Conservation (phyloP, 2,888 invertebrate species). For the Brenthis ino region DNA sequence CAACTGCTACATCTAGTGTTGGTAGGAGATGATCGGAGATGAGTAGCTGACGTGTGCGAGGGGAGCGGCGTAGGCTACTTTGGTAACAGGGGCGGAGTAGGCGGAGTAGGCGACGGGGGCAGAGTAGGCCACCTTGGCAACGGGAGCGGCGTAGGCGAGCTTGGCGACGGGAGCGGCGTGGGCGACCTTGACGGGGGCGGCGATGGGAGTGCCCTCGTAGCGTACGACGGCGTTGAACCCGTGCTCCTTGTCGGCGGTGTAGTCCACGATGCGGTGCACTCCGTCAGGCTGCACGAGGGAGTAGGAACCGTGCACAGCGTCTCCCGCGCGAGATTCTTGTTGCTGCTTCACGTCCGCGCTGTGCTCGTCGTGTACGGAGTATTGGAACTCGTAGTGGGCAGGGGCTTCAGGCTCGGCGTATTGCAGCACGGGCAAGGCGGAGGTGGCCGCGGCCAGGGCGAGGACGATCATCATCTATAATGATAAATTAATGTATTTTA, state of each 20-base stretch:
- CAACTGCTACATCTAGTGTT: background rate
- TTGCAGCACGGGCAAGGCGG: slow-evolving; percentile 45
- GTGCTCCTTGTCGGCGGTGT: slow-evolving; percentile 45
- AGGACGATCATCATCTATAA: slow-evolving; percentile 38
- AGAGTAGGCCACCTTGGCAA: slow-evolving; percentile 37
- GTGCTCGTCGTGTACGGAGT: slow-evolving; percentile 72
- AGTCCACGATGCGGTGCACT: slow-evolving; percentile 44
- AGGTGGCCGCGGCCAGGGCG: slow-evolving; percentile 52
- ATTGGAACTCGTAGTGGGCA: slow-evolving; percentile 70
- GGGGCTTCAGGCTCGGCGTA: slow-evolving; percentile 59
- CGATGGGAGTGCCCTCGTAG: slow-evolving; percentile 65
- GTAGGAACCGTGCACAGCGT: slow-evolving; percentile 73
- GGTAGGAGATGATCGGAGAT: background rate
- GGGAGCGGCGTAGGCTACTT: slow-evolving; percentile 46
- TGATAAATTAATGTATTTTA: background rate
- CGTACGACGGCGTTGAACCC: slow-evolving; percentile 75
- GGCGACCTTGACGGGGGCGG: slow-evolving; percentile 44
- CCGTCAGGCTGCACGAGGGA: slow-evolving; percentile 77
- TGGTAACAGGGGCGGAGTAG: slow-evolving; percentile 47
- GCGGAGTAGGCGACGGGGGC: slow-evolving; percentile 36
- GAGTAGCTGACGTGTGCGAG: slow-evolving; percentile 41
- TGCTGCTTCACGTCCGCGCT: slow-evolving; percentile 75
- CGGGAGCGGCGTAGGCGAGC: slow-evolving; percentile 37
- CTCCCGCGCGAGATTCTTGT: slow-evolving; percentile 69
- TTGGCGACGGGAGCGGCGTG: slow-evolving; percentile 31